These are phyloP conservation scores for Takifugu ocellatus DNA, from an alignment of 2,797 vertebrate genomes.

Conservation along the genomic window DNA sequence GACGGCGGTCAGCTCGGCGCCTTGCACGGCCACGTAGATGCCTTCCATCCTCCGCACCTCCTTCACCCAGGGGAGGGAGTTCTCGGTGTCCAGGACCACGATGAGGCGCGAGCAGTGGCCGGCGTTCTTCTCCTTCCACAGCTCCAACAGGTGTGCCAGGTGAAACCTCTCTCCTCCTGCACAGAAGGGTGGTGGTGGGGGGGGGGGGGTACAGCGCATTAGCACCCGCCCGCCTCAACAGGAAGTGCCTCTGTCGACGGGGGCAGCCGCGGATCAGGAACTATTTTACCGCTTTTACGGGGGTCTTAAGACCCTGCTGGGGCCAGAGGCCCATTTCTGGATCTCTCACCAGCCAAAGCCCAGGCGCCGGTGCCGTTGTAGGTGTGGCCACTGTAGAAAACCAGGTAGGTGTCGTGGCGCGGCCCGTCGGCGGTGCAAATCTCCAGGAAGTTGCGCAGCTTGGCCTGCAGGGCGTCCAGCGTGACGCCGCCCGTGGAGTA, in stretches of 20 bases:
- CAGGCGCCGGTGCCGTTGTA: constrained; percentile 86
- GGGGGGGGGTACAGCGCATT: not conserved
- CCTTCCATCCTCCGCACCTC: constrained; percentile 85
- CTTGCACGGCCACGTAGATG: constrained; percentile 88
- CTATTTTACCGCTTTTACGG: too few relatives aligned
- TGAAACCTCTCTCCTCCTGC: constrained; percentile 86
- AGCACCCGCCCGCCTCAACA: not conserved
- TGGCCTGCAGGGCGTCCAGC: constrained; percentile 83
- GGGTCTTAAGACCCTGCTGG: too few relatives aligned
- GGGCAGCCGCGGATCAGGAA: too few relatives aligned
- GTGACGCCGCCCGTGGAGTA: constrained; percentile 93
- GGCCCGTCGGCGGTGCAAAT: constrained; percentile 92
- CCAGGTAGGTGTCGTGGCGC: constrained; percentile 92
- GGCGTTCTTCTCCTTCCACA: constrained; percentile 92
- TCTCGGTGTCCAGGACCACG: constrained; percentile 89
- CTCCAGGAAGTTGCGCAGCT: constrained; percentile 91
- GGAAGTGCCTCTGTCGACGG: not conserved
- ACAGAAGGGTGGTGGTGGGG: not conserved
- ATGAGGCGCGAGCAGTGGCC: constrained; percentile 91
- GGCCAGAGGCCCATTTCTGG: not conserved
- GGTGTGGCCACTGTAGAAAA: constrained; percentile 97
- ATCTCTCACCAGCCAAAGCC: constrained; percentile 86
- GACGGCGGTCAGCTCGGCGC: constrained; percentile 78
- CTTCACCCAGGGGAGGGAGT: constrained; percentile 88
- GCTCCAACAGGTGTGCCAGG: constrained; percentile 85